Evolutionary conservation across 2,888 invertebrate species (phyloP).

Genomic region (Macrophya alboannulata): DNA sequence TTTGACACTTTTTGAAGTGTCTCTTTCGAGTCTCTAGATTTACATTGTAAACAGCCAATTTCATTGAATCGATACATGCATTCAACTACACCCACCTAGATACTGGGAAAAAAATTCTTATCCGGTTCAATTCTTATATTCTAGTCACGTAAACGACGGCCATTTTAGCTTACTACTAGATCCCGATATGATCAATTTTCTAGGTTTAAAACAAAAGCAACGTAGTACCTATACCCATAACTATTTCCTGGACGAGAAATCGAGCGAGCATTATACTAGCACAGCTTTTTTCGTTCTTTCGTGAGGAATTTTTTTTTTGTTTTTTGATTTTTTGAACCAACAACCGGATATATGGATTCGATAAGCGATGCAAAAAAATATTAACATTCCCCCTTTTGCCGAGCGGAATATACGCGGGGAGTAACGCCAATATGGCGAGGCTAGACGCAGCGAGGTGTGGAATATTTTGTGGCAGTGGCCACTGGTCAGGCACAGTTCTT

Average conservation of each 20-base stretch:
- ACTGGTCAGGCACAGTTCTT: constrained; percentile 67
- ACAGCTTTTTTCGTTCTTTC: neutral
- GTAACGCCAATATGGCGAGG: constrained; percentile 38
- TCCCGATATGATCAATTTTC: constrained; percentile 13
- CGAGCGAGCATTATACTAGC: neutral
- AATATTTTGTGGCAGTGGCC: constrained; percentile 67
- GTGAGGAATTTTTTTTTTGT: neutral
- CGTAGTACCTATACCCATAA: neutral
- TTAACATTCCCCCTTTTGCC: neutral
- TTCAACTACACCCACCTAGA: neutral
- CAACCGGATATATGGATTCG: neutral
- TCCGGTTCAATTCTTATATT: neutral
- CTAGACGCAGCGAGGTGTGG: constrained; percentile 54
- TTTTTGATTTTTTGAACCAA: neutral
- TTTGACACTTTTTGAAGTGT: constrained; percentile 14
- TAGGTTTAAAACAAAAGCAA: neutral
- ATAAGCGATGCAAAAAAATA: neutral
- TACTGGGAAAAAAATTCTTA: neutral
- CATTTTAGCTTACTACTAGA: neutral
- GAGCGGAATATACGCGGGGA: neutral
- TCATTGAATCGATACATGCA: constrained; percentile 11
- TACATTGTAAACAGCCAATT: constrained; percentile 39
- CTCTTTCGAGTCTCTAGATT: neutral
- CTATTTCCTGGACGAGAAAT: neutral
- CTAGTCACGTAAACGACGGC: constrained; percentile 9